Evolutionary conservation across 2,113 vertebrate species (phyloP).

Genomic region (Colinus virginianus): DNA sequence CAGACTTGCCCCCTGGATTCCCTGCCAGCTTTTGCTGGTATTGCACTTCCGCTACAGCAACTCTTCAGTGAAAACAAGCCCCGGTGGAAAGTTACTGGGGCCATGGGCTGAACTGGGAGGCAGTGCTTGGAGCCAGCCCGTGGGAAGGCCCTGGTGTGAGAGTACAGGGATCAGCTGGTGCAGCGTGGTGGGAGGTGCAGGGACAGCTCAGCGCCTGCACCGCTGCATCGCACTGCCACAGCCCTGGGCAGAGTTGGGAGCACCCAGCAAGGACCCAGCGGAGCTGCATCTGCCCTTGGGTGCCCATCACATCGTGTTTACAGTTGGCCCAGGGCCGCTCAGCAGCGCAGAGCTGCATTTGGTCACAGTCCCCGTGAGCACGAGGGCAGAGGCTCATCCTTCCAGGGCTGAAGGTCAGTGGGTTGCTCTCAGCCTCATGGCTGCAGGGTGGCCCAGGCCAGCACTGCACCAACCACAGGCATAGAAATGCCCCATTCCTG

Average conservation of each 20-base stretch:
- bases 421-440: neutral
- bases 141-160: neutral
- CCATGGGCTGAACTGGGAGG: neutral
- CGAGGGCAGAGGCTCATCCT: neutral
- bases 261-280: neutral
- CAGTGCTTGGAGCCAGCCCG: neutral
- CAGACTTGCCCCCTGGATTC: slow-evolving; percentile 26
- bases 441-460: neutral
- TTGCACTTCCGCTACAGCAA: slow-evolving; percentile 17
- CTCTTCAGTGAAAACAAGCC: neutral
- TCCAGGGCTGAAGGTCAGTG: neutral
- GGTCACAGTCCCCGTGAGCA: neutral
- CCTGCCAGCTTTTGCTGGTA: slow-evolving; percentile 58
- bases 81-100: neutral
- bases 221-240: neutral
- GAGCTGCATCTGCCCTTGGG: neutral
- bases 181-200: neutral
- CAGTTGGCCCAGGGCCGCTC: neutral
- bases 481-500: fast-evolving
- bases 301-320: neutral
- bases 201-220: fast-evolving
- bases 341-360: neutral
- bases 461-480: neutral
- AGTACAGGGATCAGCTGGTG: slow-evolving; percentile 34
- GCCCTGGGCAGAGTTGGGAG: neutral